phyloP scores from a whole-genome alignment of 2,113 vertebrate genomes.

The Brachyhypopomus gauderio region DNA sequence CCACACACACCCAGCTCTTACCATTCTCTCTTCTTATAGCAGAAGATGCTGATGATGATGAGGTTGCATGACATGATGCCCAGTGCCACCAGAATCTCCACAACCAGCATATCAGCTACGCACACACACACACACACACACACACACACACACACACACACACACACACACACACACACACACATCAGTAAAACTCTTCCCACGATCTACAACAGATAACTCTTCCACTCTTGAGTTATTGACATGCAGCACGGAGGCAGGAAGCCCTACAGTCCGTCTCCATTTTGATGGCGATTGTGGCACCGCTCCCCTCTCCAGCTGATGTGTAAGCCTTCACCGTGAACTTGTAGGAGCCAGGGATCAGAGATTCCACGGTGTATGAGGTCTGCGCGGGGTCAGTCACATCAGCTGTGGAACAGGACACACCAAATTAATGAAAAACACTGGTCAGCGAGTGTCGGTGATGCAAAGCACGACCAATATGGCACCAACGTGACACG shows the following conservation, averaged over 20 bases:
- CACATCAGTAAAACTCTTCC: not conserved
- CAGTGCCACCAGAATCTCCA: slow-evolving; percentile 72
- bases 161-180: not conserved
- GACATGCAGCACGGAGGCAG: no score
- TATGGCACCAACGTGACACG: no score
- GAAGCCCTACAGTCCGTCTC: slow-evolving; percentile 61
- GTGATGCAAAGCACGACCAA: no score
- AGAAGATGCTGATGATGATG: slow-evolving; percentile 65
- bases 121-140: slow-evolving; percentile 29
- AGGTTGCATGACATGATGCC: slow-evolving; percentile 63
- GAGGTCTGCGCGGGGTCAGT: slow-evolving; percentile 50
- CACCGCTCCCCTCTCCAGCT: slow-evolving; percentile 68
- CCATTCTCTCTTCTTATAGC: slow-evolving; percentile 79
- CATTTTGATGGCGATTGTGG: slow-evolving; percentile 63
- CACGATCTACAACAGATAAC: no score
- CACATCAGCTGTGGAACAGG: slow-evolving; percentile 64
- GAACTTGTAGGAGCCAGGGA: slow-evolving; percentile 68
- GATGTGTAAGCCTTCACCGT: slow-evolving; percentile 74
- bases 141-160: not conserved
- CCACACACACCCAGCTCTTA: slow-evolving; percentile 48
- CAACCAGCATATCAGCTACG: slow-evolving; percentile 68
- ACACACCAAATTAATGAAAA: not conserved
- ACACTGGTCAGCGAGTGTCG: no score
- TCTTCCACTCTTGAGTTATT: no score
- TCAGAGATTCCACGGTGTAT: slow-evolving; percentile 64